phyloP scores from a whole-genome alignment of 1,140 invertebrate genomes.

The Metopolophium dirhodum region DNA sequence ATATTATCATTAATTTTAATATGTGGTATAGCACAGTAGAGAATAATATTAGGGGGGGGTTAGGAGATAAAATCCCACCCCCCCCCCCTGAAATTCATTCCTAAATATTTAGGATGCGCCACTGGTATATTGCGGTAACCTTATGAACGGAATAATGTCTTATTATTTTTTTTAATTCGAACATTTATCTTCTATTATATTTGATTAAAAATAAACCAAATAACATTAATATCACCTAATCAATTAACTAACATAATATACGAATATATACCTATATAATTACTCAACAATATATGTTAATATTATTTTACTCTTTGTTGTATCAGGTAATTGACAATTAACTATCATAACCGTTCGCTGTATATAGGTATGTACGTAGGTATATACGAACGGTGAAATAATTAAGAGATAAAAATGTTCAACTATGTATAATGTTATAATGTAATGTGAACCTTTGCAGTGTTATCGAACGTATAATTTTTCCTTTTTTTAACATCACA shows the following conservation, averaged over 20 bases:
- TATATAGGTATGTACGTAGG: not conserved
- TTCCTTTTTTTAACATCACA: not conserved
- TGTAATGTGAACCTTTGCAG: not conserved
- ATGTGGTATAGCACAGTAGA: not conserved
- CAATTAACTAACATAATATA: not conserved
- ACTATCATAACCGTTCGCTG: not conserved
- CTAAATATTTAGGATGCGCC: no score
- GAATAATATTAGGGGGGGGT: no score
- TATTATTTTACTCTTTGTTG: not conserved
- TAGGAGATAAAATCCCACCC: no score
- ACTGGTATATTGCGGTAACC: no score
- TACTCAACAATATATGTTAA: not conserved
- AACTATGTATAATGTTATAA: not conserved
- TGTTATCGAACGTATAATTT: not conserved
- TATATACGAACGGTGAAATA: slow-evolving; percentile 25
- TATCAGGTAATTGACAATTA: not conserved
- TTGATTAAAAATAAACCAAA: not conserved
- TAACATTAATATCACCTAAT: slow-evolving; percentile 3
- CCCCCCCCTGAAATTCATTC: no score
- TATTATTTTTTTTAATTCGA: not conserved
- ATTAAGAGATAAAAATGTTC: not conserved
- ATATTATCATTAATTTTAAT: not conserved
- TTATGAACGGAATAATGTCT: not conserved
- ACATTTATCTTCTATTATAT: not conserved
- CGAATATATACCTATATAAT: not conserved